Evolutionary conservation across 2,113 vertebrate genomes (phyloP), one percentile per base, ranked within the genome.

Genomic region (Scomber japonicus): DNA sequence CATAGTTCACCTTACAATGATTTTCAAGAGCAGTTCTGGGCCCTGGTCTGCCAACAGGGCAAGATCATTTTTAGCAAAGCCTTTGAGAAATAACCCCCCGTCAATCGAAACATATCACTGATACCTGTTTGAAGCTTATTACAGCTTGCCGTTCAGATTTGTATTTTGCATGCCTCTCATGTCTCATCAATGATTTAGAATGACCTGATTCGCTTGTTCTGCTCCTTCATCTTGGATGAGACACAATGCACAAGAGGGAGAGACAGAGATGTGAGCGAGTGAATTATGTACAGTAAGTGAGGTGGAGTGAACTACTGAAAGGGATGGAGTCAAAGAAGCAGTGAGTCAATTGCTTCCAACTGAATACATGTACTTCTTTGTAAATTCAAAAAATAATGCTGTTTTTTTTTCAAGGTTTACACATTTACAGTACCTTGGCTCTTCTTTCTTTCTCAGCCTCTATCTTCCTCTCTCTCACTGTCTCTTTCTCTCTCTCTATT

Each of bases 381-480:
- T 91, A 89, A 91, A 92, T 86, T 73, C 80, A 69, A 80, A 88
- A 88, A 88, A 89, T 81, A 78, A 83, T 73, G 66, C 65, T 81
- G 66, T 82, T 85, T 85, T 75, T 55, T 66, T 59, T 31, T 46
- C 24, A 81, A 78, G 49, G 49, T 82, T 86, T 79, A 76, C 67
- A 87, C 54, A 66, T 65, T 80, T 82, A n/a, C n/a, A n/a, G n/a
- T n/a, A 66, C 53, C 82, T 89, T 68, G 8, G 71, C 51, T 76
- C 24, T 67, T 67, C 56, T 69, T 67, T 74, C 71, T 61, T 70
- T 30, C 67, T 59, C 8, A 57, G 27, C 44, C 11, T 71, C 24
- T 12, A 60, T 65, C 19, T 68, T 62, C 61, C 56, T 69, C 46
- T 64, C 46, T 59, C 40, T 48, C 54, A 55, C 63, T 63, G 30